Conservation (phyloP, 1,140 invertebrate species). For the Chelonus insularis region DNA sequence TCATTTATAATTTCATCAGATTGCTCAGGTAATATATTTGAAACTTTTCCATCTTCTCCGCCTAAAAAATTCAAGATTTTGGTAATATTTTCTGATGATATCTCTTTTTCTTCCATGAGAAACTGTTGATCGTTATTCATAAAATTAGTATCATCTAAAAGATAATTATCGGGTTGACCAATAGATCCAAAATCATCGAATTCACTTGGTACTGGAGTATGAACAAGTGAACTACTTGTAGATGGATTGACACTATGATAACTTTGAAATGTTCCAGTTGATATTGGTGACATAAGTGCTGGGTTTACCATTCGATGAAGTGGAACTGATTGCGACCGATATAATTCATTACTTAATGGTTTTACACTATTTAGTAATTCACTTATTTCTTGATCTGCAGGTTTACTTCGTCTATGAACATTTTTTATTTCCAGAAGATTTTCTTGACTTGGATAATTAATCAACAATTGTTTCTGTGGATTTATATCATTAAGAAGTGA, state of each 20-base stretch:
- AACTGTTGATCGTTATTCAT: slow-evolving; percentile 49
- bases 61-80: slow-evolving; percentile 55
- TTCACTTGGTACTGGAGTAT: slow-evolving; percentile 71
- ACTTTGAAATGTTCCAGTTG: slow-evolving; percentile 44
- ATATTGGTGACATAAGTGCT: slow-evolving; percentile 47
- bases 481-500: slow-evolving; percentile 44
- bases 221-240: slow-evolving; percentile 67
- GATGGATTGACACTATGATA: slow-evolving; percentile 57
- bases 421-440: slow-evolving; percentile 46
- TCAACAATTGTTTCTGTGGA: slow-evolving; percentile 54
- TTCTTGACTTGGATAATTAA: slow-evolving; percentile 57
- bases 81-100: slow-evolving; percentile 53
- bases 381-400: slow-evolving; percentile 52
- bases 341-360: slow-evolving; percentile 43
- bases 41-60: slow-evolving; percentile 43
- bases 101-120: slow-evolving; percentile 52
- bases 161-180: slow-evolving; percentile 58
- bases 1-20: slow-evolving; percentile 34
- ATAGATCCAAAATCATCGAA: slow-evolving; percentile 69
- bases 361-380: slow-evolving; percentile 48
- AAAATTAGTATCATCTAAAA: slow-evolving; percentile 51
- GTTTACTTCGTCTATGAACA: slow-evolving; percentile 38
- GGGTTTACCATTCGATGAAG: slow-evolving; percentile 66
- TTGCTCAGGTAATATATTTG: slow-evolving; percentile 41
- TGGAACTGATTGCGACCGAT: slow-evolving; percentile 76